These are phyloP conservation scores for Drosophila subquinaria DNA, from an alignment of 2,888 invertebrate species.

Conservation along the genomic window DNA sequence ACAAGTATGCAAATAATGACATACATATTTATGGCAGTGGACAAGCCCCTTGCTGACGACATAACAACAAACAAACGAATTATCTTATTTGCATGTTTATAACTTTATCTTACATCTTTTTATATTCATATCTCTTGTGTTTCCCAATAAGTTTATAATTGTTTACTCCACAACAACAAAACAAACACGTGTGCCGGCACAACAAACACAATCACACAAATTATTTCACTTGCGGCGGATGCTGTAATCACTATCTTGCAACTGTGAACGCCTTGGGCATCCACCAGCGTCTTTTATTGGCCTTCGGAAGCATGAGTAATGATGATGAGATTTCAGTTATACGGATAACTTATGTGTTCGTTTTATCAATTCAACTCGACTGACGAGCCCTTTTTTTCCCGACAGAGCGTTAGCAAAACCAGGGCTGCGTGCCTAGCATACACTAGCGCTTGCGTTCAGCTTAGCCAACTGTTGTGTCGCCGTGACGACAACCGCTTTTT, in stretches of 20 bases:
- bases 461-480: constrained; percentile 30
- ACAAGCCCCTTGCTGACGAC: constrained; percentile 70
- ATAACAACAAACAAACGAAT: constrained; percentile 16
- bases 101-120: constrained; percentile 10
- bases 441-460: constrained; percentile 26
- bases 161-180: constrained; percentile 24
- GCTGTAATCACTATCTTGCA: neutral
- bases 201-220: neutral
- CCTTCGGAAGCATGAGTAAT: constrained; percentile 30
- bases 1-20: neutral
- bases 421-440: constrained; percentile 22
- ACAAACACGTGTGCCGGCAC: constrained; percentile 39
- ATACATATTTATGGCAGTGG: constrained; percentile 21
- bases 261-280: constrained; percentile 12
- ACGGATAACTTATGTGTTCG: neutral
- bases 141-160: neutral
- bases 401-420: constrained; percentile 2
- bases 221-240: constrained; percentile 7
- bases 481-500: neutral
- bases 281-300: constrained; percentile 25
- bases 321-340: neutral
- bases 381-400: constrained; percentile 59
- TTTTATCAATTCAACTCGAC: constrained; percentile 11
- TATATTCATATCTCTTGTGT: neutral
- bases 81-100: constrained; percentile 22